Evolutionary conservation across 92 coral and sea anemone genomes (phyloP).

Genomic region (Micromussa lordhowensis): DNA sequence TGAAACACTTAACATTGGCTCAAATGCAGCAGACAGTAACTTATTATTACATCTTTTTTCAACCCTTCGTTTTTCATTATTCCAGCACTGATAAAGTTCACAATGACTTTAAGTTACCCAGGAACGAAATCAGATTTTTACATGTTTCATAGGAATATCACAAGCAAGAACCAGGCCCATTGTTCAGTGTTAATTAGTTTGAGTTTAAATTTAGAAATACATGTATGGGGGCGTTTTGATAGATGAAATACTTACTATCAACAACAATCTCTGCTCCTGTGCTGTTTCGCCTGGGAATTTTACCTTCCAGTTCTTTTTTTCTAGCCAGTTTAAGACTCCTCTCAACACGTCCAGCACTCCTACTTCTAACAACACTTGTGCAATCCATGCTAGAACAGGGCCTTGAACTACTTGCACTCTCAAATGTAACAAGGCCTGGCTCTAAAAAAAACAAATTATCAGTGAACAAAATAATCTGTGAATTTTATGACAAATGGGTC

Average conservation of each 20-base stretch:
- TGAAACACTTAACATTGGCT: too few species aligned
- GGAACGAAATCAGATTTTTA: too few species aligned
- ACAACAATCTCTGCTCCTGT: constrained; percentile 31
- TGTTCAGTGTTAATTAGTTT: too few species aligned
- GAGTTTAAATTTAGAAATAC: background rate
- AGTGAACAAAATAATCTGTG: background rate
- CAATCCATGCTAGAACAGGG: constrained; percentile 55
- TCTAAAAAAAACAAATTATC: constrained; percentile 44
- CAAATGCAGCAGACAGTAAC: too few species aligned
- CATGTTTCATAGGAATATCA: too few species aligned
- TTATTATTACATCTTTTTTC: too few species aligned
- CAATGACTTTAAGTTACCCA: too few species aligned
- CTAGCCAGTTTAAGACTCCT: constrained; percentile 78
- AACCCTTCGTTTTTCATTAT: too few species aligned
- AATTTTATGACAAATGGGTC: too few species aligned
- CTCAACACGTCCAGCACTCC: constrained; percentile 84
- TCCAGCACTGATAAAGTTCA: too few species aligned
- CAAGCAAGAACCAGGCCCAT: too few species aligned
- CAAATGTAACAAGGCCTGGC: constrained; percentile 81
- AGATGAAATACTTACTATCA: background rate
- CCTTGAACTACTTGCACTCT: constrained; percentile 33
- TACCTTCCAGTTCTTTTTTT: constrained; percentile 64
- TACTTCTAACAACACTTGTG: constrained; percentile 30
- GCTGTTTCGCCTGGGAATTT: constrained; percentile 56
- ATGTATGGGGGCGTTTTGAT: background rate